A percentile compares a stretch with the other conserved stretches of the same genome.
Evolutionary conservation across 2,797 vertebrate genomes (phyloP).

Genomic region (Protosalanx chinensis): DNA sequence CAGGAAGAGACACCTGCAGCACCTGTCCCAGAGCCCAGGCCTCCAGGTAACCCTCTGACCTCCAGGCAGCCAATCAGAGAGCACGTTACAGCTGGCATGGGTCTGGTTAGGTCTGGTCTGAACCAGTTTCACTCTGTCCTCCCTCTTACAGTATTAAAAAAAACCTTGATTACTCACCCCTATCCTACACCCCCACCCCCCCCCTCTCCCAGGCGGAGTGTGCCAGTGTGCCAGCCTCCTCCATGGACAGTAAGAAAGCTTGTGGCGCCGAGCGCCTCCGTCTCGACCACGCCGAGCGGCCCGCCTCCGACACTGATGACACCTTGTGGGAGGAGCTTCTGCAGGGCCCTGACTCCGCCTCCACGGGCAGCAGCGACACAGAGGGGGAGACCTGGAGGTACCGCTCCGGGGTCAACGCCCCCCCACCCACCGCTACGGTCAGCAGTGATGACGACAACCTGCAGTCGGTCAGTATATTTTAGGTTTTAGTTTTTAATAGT

Average conservation of each 20-base stretch:
- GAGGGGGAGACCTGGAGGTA: slow-evolving; percentile 75
- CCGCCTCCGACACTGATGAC: slow-evolving; percentile 93
- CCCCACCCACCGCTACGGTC: slow-evolving; percentile 58
- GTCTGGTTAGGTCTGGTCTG: too few relatives aligned
- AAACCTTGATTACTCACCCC: too few relatives aligned
- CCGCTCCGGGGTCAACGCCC: slow-evolving; percentile 52
- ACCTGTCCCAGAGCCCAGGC: slow-evolving; percentile 35
- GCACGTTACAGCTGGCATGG: too few relatives aligned
- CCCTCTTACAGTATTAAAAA: too few relatives aligned
- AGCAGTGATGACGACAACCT: slow-evolving; percentile 83
- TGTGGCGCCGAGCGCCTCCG: slow-evolving; percentile 65
- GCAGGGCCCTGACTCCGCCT: slow-evolving; percentile 86
- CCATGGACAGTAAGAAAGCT: slow-evolving; percentile 33
- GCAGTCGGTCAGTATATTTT: slow-evolving; percentile 75
- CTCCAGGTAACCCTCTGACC: slow-evolving; percentile 48
- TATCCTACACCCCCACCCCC: background rate
- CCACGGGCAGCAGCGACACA: slow-evolving; percentile 86
- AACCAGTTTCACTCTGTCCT: too few relatives aligned
- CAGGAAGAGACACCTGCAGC: slow-evolving; percentile 67
- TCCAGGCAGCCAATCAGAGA: too few relatives aligned
- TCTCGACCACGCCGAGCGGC: slow-evolving; percentile 77
- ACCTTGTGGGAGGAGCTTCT: slow-evolving; percentile 95
- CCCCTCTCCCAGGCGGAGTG: slow-evolving; percentile 48
- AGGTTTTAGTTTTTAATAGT: too few relatives aligned
- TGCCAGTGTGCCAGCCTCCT: slow-evolving; percentile 2